Percentiles rank a stretch among this genome's conserved stretches.
Evolutionary conservation across 2,797 vertebrate species (phyloP).

Genomic region (Gadopsis marmoratus): DNA sequence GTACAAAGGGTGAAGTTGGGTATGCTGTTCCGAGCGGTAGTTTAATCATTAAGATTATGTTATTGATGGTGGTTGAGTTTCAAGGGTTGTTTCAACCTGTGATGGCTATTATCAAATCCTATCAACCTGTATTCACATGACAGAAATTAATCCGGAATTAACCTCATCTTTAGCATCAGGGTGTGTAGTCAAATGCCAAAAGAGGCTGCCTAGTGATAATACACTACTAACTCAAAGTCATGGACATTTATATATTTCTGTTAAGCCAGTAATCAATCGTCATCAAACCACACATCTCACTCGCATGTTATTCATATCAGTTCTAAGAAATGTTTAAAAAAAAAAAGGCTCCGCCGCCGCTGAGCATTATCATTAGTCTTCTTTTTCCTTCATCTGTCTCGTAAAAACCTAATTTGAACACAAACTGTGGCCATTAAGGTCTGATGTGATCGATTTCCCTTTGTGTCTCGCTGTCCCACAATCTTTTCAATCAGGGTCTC

Average conservation of each 20-base stretch:
- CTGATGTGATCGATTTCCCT: constrained; percentile 48
- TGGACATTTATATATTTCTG: constrained; percentile 45
- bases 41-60: constrained; percentile 47
- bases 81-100: constrained; percentile 77
- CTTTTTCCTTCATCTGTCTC: constrained; percentile 44
- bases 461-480: constrained; percentile 55
- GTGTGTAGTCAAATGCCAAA: constrained; percentile 72
- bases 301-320: constrained; percentile 33
- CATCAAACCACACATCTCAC: constrained; percentile 40
- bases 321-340: constrained; percentile 1
- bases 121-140: constrained; percentile 63
- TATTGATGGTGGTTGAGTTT: constrained; percentile 65
- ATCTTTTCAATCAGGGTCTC: constrained; percentile 74
- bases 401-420: constrained; percentile 44
- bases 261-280: constrained; percentile 38
- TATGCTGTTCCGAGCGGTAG: constrained; percentile 58
- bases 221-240: constrained; percentile 58
- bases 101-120: constrained; percentile 69
- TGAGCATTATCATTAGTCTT: constrained; percentile 41
- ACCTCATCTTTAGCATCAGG: constrained; percentile 78
- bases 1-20: constrained; percentile 84
- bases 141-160: constrained; percentile 65
- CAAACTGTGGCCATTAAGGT: constrained; percentile 39
- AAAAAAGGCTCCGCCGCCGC: constrained; percentile 25
- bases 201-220: constrained; percentile 62